These are phyloP conservation scores for Drosophila arizonae DNA, from an alignment of 1,140 invertebrate genomes.

Conservation along the genomic window DNA sequence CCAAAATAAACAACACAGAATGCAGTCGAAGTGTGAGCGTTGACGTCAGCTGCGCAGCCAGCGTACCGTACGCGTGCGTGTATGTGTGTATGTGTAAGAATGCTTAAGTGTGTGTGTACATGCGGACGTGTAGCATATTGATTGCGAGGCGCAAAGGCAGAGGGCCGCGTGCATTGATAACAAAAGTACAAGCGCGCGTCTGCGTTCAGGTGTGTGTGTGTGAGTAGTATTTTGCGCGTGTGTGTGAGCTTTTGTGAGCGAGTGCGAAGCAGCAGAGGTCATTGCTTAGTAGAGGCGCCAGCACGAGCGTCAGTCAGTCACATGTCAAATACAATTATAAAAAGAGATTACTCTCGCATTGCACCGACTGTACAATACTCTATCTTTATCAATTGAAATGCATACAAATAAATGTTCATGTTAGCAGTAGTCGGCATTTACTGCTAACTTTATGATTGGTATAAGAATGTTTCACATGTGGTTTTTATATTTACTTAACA, in stretches of 20 bases:
- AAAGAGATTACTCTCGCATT: not conserved
- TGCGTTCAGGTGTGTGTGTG: constrained; percentile 19
- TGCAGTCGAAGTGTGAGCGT: constrained; percentile 25
- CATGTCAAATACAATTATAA: constrained; percentile 32
- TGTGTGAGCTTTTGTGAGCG: not conserved
- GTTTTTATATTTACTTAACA: not conserved
- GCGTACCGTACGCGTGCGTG: not conserved
- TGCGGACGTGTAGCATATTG: not conserved
- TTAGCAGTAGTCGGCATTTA: no score
- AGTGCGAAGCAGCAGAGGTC: constrained; percentile 44
- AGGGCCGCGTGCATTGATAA: constrained; percentile 36
- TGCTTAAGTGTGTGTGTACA: not conserved
- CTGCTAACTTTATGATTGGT: no score
- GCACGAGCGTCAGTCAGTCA: constrained; percentile 23
- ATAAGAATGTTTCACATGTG: no score
- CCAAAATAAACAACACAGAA: constrained; percentile 27
- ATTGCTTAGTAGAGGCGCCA: constrained; percentile 42
- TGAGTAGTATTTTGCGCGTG: not conserved
- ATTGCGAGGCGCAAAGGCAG: constrained; percentile 16
- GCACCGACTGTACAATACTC: constrained; percentile 2
- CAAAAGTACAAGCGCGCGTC: constrained; percentile 6
- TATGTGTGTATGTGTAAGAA: constrained; percentile 7
- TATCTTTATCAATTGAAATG: not conserved
- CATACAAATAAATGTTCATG: not conserved
- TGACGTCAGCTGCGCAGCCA: constrained; percentile 30